phyloP scores from a whole-genome alignment of 1,140 invertebrate genomes.

The Hetaerina americana region DNA sequence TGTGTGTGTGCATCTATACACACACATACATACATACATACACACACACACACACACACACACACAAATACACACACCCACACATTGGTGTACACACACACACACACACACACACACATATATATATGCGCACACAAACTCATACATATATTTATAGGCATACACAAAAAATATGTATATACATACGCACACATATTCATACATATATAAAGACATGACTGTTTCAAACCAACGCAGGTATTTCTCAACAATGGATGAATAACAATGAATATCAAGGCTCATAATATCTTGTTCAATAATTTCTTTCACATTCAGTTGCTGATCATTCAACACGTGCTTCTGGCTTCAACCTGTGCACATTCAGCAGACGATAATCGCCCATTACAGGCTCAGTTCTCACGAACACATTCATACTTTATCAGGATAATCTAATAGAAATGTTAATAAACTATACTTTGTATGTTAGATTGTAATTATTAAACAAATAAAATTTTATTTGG shows the following conservation, averaged over 20 bases:
- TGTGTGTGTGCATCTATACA: no score
- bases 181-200: no score
- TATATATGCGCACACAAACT: no score
- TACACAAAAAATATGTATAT: no score
- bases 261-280: slow-evolving; percentile 7
- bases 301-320: neutral
- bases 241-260: slow-evolving; percentile 3
- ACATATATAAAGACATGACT: neutral
- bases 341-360: neutral
- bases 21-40: no score
- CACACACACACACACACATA: no score
- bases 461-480: neutral
- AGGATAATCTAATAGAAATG: neutral
- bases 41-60: no score
- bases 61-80: no score
- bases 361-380: neutral
- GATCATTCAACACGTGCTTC: neutral
- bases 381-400: neutral
- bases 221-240: neutral
- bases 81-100: no score
- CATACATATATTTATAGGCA: no score
- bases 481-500: neutral
- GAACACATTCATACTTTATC: neutral
- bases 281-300: neutral
- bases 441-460: neutral